Conservation (phyloP, 2,113 vertebrate species). For the Columbina picui region DNA sequence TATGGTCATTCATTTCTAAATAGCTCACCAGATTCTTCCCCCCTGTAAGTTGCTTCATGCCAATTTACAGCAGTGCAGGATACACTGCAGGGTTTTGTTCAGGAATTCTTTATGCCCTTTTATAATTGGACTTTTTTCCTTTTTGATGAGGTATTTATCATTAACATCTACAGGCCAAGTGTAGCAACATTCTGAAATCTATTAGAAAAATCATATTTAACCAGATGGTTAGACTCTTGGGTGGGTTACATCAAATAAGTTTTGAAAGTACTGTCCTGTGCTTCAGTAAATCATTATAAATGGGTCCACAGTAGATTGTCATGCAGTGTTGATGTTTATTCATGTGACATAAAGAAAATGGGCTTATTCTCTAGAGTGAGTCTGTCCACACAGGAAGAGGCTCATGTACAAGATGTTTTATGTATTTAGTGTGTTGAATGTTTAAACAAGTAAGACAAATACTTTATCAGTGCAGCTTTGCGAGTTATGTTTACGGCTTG, state of each 20-base stretch:
- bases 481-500: background rate
- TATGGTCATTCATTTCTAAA: background rate
- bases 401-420: conserved; percentile 12
- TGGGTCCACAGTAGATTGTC: background rate
- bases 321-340: background rate
- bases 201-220: background rate
- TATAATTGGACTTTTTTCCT: background rate
- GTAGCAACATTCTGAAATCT: background rate
- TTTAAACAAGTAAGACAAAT: conserved; percentile 11
- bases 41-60: background rate
- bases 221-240: background rate
- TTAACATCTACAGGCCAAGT: background rate
- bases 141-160: background rate
- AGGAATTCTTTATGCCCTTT: background rate
- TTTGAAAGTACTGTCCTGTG: background rate
- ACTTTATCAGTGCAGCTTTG: background rate
- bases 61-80: background rate
- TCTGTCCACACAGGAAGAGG: background rate
- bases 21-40: background rate
- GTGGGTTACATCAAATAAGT: background rate
- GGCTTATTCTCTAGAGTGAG: background rate
- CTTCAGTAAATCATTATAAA: conserved; percentile 10
- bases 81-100: background rate
- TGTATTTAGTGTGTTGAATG: background rate
- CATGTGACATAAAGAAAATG: background rate